Evolutionary conservation across 2,113 vertebrate genomes (phyloP).

Genomic region (Struthio camelus): DNA sequence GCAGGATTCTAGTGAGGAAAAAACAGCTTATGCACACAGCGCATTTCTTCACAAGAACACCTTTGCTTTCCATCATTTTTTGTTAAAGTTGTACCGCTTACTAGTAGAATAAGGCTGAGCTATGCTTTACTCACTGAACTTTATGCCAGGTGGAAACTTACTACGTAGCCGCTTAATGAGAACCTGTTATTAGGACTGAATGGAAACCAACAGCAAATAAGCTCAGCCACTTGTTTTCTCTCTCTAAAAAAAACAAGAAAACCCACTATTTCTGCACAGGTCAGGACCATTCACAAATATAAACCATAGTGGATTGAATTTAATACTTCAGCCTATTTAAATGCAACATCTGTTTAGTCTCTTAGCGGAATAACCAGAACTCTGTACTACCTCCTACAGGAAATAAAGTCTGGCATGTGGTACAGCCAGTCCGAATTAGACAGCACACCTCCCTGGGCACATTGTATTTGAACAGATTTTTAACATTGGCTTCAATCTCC

Average conservation of each 20-base stretch:
- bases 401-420: slow-evolving; percentile 35
- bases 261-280: neutral
- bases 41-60: neutral
- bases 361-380: slow-evolving; percentile 9
- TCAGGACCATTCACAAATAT: neutral
- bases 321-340: neutral
- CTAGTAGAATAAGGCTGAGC: neutral
- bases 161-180: neutral
- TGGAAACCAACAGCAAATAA: neutral
- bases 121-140: neutral
- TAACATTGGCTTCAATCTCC: neutral
- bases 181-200: neutral
- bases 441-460: neutral
- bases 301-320: neutral
- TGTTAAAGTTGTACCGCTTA: neutral
- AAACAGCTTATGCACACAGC: neutral
- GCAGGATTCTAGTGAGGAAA: neutral
- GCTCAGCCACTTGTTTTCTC: neutral
- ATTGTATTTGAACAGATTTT: neutral
- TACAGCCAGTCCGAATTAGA: neutral
- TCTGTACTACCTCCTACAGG: neutral
- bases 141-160: neutral
- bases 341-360: slow-evolving; percentile 51
- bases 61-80: neutral
- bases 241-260: neutral